Percentiles rank a stretch among this genome's conserved stretches.
These are phyloP conservation scores for Maniola hyperantus DNA, from an alignment of 2,888 invertebrate species.

Conservation along the genomic window DNA sequence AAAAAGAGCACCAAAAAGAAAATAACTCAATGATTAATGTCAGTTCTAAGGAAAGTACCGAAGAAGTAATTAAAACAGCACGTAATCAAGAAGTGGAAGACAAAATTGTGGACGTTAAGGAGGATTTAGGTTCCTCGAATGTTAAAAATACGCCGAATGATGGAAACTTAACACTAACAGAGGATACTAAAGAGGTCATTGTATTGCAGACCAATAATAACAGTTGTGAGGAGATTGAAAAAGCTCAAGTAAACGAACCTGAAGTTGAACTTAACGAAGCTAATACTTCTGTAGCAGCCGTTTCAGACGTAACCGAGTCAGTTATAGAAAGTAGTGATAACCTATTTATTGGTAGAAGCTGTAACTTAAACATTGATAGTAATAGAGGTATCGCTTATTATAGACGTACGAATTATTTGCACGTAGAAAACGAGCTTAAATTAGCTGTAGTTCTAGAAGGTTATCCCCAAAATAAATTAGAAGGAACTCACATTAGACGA, in stretches of 20 bases:
- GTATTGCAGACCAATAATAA: not conserved
- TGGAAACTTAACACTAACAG: constrained; percentile 20
- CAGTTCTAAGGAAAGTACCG: constrained; percentile 31
- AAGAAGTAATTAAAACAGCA: constrained; percentile 5
- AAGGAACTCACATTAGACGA: constrained; percentile 68
- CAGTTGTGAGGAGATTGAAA: not conserved
- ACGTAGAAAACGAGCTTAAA: constrained; percentile 70
- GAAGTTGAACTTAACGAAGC: constrained; percentile 47
- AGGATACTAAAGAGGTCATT: constrained; percentile 13
- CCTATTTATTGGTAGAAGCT: constrained; percentile 53
- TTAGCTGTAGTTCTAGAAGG: constrained; percentile 69
- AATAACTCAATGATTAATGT: constrained; percentile 10
- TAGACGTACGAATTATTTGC: constrained; percentile 72
- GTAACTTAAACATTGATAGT: constrained; percentile 68
- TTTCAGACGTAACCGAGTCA: constrained; percentile 64
- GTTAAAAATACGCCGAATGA: constrained; percentile 2
- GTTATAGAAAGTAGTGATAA: constrained; percentile 61
- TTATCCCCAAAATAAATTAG: constrained; percentile 69
- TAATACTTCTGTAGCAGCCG: constrained; percentile 50
- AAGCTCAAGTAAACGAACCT: not conserved
- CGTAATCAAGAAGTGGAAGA: constrained; percentile 14
- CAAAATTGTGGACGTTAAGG: constrained; percentile 17
- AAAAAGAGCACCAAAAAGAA: not conserved
- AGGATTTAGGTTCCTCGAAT: not conserved
- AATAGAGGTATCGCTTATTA: constrained; percentile 73